Conservation (phyloP, 2,113 vertebrate genomes). For the Aphelocoma coerulescens region DNA sequence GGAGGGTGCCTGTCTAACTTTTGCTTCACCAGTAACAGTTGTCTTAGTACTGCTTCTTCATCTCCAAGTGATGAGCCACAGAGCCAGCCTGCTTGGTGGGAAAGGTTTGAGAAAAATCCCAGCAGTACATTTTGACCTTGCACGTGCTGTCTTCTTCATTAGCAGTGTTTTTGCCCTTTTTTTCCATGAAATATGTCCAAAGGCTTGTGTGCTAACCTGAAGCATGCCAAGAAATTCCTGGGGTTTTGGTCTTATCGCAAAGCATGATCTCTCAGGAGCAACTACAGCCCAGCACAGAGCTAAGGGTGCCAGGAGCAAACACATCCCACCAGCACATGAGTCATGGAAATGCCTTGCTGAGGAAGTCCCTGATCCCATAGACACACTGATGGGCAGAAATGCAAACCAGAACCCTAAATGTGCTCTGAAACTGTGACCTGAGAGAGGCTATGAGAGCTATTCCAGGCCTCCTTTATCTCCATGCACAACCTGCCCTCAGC, state of each 20-base stretch:
- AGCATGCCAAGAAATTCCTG: not conserved
- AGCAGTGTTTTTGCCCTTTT: not conserved
- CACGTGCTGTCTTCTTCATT: not conserved
- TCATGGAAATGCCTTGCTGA: not conserved
- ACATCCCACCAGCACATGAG: accelerated
- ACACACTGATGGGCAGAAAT: not conserved
- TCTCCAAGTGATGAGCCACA: not conserved
- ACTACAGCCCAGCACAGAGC: not conserved
- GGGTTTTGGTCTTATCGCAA: not conserved
- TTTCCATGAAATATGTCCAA: not conserved
- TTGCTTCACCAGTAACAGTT: not conserved
- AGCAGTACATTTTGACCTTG: not conserved
- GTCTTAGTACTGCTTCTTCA: not conserved
- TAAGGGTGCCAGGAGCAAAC: not conserved
- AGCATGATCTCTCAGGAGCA: not conserved
- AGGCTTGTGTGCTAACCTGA: not conserved
- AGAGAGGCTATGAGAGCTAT: not conserved
- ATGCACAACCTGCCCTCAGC: not conserved
- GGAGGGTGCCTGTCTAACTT: not conserved
- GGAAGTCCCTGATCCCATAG: not conserved
- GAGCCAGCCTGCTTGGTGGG: not conserved
- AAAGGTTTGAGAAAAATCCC: not conserved
- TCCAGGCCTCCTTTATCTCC: not conserved
- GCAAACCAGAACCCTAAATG: not conserved
- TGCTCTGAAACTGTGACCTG: not conserved